Base-by-base conservation (phyloP, 2,797 vertebrate species). In the Rhynchotus rufescens region DNA sequence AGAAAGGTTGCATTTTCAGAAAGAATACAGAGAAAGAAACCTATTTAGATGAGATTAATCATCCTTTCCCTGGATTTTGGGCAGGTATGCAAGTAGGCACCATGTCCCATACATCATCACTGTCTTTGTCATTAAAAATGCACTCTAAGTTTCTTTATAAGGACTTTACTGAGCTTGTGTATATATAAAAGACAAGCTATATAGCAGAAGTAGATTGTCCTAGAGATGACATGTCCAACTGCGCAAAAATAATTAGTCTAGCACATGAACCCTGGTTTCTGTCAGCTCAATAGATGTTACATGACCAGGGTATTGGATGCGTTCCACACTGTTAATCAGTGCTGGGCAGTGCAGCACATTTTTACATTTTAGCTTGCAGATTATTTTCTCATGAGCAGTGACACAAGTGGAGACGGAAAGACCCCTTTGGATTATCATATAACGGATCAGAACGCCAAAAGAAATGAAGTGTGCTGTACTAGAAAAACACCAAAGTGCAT, bases 201-300 rank as follows among this genome's bases (percentile, higher is more conserved):
- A 51, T 52, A 78, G 34, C 59, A 82, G 75, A 38, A 93, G 84
- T 92, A 80, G 25, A 45, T 74, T 51, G 34, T 84, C 30, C 51
- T 68, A 28, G 49, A 61, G 57, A 73, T 85, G 79, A 23, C 25
- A 61, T 15, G 32, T 80, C 73, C 82, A 85, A 75, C 69, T 80
- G 64, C 80, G 66, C 66, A 90, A 90, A 93, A 86, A 80, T 86
- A 72, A 87, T 93, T 83, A 84, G 51, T 62, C 67, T 45, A 89
- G 47, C 61, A 56, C 51, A 64, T 30, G 79, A 83, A 85, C 84
- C 59, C 81, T 92, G 88, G 15, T 80, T 92, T 86, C 79, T 89
- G 62, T 88, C 73, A 80, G 32, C 61, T 44, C 68, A 56, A 69
- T 82, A 74, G 62, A 40, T 59, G 6, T 67, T 86, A 61, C 28